Evolutionary conservation across 2,113 vertebrate species (phyloP), one percentile per base, ranked within the genome.

Genomic region (Phylloscopus trochiloides): DNA sequence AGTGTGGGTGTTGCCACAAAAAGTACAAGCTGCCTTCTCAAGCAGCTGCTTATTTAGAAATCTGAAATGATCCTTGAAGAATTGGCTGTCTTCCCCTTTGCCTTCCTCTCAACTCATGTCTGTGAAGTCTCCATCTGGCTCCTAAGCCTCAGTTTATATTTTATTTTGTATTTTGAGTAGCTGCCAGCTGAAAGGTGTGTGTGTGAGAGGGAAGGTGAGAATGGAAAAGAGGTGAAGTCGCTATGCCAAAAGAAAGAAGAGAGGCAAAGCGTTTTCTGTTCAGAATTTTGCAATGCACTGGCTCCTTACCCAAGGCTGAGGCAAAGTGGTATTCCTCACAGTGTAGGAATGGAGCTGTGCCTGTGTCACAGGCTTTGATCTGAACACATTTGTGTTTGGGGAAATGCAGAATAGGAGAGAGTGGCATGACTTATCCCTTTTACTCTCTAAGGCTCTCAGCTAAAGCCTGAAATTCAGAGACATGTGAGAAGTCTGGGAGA

Each of bases 41-140:
- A 66, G 77, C 70, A 91, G 68, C 91, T 96, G 96, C 87, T 68
- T 75, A 29, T 83, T 91, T 85, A 76, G 42, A 91, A 88, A 85
- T 90, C 28, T 54, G 62, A 61, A 34, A 61, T 34, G 58, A 54
- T 29, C 73, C 79, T 78, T 34, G 62, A 85, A 81, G 91, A 45
- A n/a, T 42, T 85, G 80, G 29, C 77, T 94, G 25, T 51, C 70
- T 89, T 92, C 72, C 74, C 62, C 57, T 91, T 78, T 92, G 58
- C 93, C 90, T 91, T 90, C 66, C 77, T 81, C 66, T 92, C 17
- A 8, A 13, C 74, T 73, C 73, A 47, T 79, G 82, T 79, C 87
- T 95, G 61, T 75, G 83, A 75, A 48, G 52, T 31, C 61, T 91
- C 77, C 71, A 79, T 87, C 70, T 95, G 82, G 12, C 20, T 85